Evolutionary conservation across 2,888 invertebrate genomes (phyloP).

Genomic region (Ptychoptera contaminata): DNA sequence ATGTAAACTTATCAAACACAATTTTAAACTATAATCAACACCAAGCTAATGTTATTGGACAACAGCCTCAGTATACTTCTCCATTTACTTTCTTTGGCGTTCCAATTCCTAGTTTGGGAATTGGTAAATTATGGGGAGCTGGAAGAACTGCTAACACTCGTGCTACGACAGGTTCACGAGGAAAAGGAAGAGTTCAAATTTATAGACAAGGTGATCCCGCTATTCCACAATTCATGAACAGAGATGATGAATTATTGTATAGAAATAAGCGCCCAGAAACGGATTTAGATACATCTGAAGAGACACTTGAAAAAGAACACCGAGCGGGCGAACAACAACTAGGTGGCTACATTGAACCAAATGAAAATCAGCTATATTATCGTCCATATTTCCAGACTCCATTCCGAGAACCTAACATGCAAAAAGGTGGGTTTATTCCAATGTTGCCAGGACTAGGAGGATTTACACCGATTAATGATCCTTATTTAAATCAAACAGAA

Average conservation of each 20-base stretch:
- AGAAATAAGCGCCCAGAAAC: slow-evolving; percentile 1
- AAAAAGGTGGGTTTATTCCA: slow-evolving; percentile 64
- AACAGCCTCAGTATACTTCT: slow-evolving; percentile 25
- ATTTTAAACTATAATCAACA: slow-evolving; percentile 25
- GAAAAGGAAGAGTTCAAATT: slow-evolving; percentile 19
- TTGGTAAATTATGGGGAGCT: slow-evolving; percentile 45
- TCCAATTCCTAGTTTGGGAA: slow-evolving; percentile 56
- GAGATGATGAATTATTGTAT: slow-evolving; percentile 16
- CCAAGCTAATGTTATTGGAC: neutral
- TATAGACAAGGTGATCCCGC: slow-evolving; percentile 26
- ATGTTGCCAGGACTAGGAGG: slow-evolving; percentile 56
- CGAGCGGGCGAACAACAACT: no score
- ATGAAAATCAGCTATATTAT: slow-evolving; percentile 5
- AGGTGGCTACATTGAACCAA: slow-evolving; percentile 12
- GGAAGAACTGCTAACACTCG: slow-evolving; percentile 22
- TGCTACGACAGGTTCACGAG: slow-evolving; percentile 20
- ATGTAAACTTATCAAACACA: slow-evolving; percentile 33
- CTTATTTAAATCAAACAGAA: slow-evolving; percentile 18
- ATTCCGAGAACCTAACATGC: slow-evolving; percentile 34
- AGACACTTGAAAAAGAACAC: slow-evolving; percentile 3
- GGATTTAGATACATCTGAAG: neutral
- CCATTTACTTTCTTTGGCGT: slow-evolving; percentile 75
- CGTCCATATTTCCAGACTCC: slow-evolving; percentile 18
- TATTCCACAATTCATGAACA: slow-evolving; percentile 26
- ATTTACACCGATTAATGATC: slow-evolving; percentile 50